These are phyloP conservation scores for Acleris cristana DNA, from an alignment of 2,888 invertebrate species.

Conservation along the genomic window DNA sequence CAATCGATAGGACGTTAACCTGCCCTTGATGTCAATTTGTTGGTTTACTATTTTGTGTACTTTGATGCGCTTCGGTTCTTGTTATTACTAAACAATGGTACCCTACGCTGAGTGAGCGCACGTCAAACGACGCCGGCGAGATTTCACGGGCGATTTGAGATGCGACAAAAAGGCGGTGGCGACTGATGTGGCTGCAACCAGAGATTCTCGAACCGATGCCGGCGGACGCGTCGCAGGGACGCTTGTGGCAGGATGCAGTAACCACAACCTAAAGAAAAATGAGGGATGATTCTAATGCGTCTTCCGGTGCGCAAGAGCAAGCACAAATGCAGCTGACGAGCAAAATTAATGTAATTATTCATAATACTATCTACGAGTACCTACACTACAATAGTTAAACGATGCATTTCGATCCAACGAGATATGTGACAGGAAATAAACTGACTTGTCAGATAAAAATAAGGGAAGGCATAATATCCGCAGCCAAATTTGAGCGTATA, in stretches of 20 bases:
- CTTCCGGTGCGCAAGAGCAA: too few species aligned
- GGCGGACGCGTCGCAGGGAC: background rate
- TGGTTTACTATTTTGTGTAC: constrained; percentile 28
- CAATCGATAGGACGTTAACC: constrained; percentile 21
- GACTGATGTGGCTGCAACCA: constrained; percentile 49
- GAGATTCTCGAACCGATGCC: constrained; percentile 31
- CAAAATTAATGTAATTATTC: too few species aligned
- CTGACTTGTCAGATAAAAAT: too few species aligned
- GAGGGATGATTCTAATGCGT: background rate
- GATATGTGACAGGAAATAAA: too few species aligned
- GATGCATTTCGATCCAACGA: too few species aligned
- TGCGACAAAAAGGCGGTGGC: constrained; percentile 55
- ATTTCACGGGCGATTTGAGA: constrained; percentile 66
- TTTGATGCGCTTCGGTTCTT: constrained; percentile 23
- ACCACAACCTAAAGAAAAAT: background rate
- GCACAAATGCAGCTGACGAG: too few species aligned
- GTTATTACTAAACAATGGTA: constrained; percentile 26
- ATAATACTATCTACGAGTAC: too few species aligned
- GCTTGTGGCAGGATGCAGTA: background rate
- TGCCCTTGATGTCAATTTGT: constrained; percentile 25
- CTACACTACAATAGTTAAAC: too few species aligned
- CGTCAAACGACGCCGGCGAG: constrained; percentile 53
- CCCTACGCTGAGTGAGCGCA: constrained; percentile 30
- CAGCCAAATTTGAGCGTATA: too few species aligned
- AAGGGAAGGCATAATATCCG: too few species aligned